These are phyloP conservation scores for Patagioenas fasciata DNA, from an alignment of 2,113 vertebrate genomes.

Conservation along the genomic window DNA sequence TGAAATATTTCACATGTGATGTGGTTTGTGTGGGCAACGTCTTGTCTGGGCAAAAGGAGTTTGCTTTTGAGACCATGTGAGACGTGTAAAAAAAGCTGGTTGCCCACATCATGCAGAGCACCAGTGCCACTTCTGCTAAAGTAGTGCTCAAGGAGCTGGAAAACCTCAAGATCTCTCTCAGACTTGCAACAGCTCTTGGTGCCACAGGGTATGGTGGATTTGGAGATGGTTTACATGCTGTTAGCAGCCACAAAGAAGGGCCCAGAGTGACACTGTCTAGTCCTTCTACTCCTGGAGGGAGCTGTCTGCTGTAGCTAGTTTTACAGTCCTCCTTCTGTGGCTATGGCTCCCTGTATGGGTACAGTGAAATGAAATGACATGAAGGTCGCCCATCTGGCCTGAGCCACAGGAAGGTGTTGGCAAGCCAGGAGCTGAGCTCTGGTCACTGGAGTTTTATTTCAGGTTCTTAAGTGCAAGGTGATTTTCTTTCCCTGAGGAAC, in stretches of 20 bases:
- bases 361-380: neutral
- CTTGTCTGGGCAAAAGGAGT: neutral
- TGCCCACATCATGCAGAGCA: neutral
- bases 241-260: neutral
- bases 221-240: neutral
- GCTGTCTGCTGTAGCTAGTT: neutral
- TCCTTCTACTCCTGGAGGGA: neutral
- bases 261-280: neutral
- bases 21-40: neutral
- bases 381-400: fast-evolving
- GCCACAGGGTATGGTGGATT: neutral
- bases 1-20: neutral
- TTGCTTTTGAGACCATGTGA: neutral
- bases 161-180: neutral
- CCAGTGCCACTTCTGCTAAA: neutral
- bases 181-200: neutral
- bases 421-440: neutral
- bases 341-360: no score
- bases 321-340: neutral
- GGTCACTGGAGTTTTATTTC: neutral
- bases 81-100: neutral
- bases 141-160: neutral
- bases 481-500: neutral
- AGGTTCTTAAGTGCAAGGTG: neutral
- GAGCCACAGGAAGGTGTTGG: neutral